These are phyloP conservation scores for Cordilura impudica DNA, from an alignment of 2,888 invertebrate species.

Conservation along the genomic window DNA sequence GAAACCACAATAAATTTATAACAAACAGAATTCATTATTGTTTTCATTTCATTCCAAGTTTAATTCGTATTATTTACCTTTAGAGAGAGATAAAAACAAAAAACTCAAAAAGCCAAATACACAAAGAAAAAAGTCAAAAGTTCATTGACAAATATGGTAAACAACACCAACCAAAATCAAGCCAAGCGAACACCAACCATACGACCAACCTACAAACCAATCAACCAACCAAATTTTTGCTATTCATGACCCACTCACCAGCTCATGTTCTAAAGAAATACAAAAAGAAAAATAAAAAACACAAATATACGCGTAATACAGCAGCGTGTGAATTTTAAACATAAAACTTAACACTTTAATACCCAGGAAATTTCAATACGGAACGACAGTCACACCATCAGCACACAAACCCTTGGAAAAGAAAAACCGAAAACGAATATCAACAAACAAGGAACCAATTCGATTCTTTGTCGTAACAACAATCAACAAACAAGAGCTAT, in stretches of 20 bases:
- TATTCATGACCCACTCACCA: constrained; percentile 47
- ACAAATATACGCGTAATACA: constrained; percentile 55
- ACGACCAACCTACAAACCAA: constrained; percentile 5
- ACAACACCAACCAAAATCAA: constrained; percentile 41
- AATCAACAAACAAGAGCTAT: background rate
- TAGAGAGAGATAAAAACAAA: background rate
- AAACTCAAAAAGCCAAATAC: constrained; percentile 14
- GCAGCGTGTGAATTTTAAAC: constrained; percentile 61
- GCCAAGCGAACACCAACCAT: background rate
- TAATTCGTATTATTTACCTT: constrained; percentile 40
- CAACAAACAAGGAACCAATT: background rate
- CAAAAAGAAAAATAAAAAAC: background rate
- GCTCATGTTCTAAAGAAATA: constrained; percentile 38
- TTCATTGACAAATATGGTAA: constrained; percentile 61
- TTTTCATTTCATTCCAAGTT: constrained; percentile 9
- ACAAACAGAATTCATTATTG: background rate
- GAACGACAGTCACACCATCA: background rate
- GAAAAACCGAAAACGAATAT: background rate
- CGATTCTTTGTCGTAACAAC: background rate
- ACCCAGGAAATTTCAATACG: constrained; percentile 23
- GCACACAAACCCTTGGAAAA: background rate
- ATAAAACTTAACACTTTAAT: constrained; percentile 59
- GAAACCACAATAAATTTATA: constrained; percentile 26
- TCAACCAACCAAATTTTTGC: constrained; percentile 12
- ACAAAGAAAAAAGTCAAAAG: constrained; percentile 44